phyloP scores from a whole-genome alignment of 2,888 invertebrate genomes.

The Zaprionus obscuricornis region DNA sequence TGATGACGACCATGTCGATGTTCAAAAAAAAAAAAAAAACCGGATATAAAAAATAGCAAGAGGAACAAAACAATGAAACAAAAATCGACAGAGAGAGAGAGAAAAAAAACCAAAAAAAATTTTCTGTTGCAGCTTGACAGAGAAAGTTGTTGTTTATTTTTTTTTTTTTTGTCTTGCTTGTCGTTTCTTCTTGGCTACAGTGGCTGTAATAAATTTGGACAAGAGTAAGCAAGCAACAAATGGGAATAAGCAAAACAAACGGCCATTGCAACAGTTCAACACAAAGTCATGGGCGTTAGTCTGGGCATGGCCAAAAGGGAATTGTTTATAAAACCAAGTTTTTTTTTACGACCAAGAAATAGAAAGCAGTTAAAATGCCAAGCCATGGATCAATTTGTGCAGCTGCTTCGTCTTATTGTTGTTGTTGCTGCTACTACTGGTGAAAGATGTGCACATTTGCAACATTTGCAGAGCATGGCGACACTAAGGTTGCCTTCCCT shows the following conservation, averaged over 20 bases:
- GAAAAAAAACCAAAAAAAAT: constrained; percentile 21
- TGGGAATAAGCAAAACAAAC: constrained; percentile 73
- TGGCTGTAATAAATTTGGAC: constrained; percentile 65
- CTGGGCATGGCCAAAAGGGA: constrained; percentile 22
- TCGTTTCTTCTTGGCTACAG: no score
- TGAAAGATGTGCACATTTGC: constrained; percentile 12
- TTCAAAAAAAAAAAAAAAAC: constrained; percentile 1
- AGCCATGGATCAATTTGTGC: constrained; percentile 60
- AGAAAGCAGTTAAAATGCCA: constrained; percentile 51
- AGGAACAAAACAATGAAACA: not conserved
- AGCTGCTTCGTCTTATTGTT: constrained; percentile 33
- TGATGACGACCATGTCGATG: no score
- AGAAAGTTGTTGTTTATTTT: constrained; percentile 49
- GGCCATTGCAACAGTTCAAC: constrained; percentile 61
- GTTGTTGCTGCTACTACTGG: not conserved
- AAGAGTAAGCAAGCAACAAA: constrained; percentile 70
- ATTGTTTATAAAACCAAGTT: constrained; percentile 46
- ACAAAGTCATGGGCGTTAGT: constrained; percentile 44
- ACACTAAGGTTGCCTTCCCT: no score
- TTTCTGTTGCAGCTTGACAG: constrained; percentile 51
- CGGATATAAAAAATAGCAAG: no score
- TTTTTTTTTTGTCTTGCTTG: constrained; percentile 6
- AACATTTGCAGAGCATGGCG: no score
- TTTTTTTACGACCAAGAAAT: constrained; percentile 52
- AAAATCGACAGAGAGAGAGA: constrained; percentile 3